Evolutionary conservation across 1,140 invertebrate genomes (phyloP), one percentile per base, ranked within the genome.

Genomic region (Sminthurides bifidus): DNA sequence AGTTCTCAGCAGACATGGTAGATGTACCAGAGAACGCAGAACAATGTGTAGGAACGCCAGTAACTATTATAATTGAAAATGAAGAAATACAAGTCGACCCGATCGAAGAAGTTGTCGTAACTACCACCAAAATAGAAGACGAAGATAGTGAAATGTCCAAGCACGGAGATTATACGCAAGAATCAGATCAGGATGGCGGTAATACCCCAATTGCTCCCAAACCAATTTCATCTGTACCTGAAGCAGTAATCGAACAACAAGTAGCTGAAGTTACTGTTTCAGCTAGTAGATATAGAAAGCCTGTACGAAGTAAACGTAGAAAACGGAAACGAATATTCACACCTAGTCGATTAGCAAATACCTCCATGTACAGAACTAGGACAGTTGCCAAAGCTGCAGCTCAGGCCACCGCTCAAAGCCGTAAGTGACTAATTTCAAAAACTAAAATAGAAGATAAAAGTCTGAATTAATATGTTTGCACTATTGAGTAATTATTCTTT

Each of bases 321-420:
- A 56, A 51, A 26, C 19, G 55, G 27, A 59, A 59, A 44, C 26
- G 61, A 52, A n/a, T 59, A 2, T 63, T 63, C 21, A 60, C 58
- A 3, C 52, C 51, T 1, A 37, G 53, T 35, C 33, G 58, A 27
- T 31, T 56, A 23, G 46, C 48, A 1, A 53, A 33, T 35, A 54
- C 54, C 5, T 58, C 54, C 27, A 54, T 54, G 17, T 64, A 64
- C 35, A 50, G 62, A 44, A 64, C 62, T n/a, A 23, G 62, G 33
- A 64, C 59, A 1, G 52, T 58, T 3, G 54, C 52, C 3, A 60
- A 56, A 41, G 62, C 62, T 12, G 62, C 62, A 3, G 59, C 40
- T 23, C 44, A 58, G 14, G 62, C 62, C n/a, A n/a, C n/a, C 30
- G 61, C 61, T 27, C 45, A 58, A 55, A 52, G 45, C 26, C 23